These are phyloP conservation scores for Lanistes nyassanus DNA, from an alignment of 1,140 invertebrate species.

Conservation along the genomic window DNA sequence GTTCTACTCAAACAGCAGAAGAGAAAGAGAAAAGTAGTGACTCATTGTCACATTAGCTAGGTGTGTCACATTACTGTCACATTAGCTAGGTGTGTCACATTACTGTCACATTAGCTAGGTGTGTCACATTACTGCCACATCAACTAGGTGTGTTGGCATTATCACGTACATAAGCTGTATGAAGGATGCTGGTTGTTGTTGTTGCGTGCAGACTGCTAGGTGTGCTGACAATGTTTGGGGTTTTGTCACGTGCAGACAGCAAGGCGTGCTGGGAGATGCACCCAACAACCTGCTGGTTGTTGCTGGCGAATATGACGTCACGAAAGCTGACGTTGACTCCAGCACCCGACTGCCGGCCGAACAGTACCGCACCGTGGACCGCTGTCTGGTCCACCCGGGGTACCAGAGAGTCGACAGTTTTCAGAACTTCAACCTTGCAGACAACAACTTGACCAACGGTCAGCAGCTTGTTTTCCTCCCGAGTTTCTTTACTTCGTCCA, in stretches of 20 bases:
- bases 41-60: too few species aligned
- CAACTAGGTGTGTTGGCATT: neutral
- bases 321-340: constrained; percentile 17
- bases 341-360: constrained; percentile 2
- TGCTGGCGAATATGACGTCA: constrained; percentile 31
- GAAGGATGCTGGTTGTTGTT: neutral
- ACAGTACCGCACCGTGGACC: constrained; percentile 11
- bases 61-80: too few species aligned
- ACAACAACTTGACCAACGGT: constrained; percentile 11
- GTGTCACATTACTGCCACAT: neutral
- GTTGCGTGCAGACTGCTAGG: neutral
- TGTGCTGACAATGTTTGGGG: neutral
- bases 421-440: neutral
- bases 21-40: too few species aligned
- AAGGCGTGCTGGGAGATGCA: neutral
- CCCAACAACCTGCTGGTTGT: constrained; percentile 26
- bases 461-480: neutral
- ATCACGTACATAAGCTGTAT: neutral
- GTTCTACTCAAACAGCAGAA: too few species aligned
- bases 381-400: constrained; percentile 12
- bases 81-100: neutral
- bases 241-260: neutral
- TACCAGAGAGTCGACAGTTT: neutral
- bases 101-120: neutral
- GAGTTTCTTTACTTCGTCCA: too few species aligned